A percentile compares a stretch with the other conserved stretches of the same genome.
phyloP scores from a whole-genome alignment of 2,888 invertebrate genomes.

The Hemaris fuciformis region DNA sequence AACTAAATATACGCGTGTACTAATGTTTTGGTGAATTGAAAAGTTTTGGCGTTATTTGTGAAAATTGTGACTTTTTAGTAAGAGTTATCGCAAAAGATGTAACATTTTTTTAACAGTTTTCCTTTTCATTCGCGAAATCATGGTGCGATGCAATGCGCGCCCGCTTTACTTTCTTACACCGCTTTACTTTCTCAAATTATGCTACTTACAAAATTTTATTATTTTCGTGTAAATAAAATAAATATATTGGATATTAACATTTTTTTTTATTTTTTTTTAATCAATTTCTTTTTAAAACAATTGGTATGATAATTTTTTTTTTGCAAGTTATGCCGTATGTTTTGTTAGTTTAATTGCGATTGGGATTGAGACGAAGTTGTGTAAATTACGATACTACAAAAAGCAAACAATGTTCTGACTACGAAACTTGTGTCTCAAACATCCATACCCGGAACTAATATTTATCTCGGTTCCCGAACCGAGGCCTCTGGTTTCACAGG shows the following conservation, averaged over 20 bases:
- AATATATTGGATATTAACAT: constrained; percentile 21
- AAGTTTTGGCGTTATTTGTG: no score
- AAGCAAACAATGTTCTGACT: no score
- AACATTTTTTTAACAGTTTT: not conserved
- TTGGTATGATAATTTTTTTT: not conserved
- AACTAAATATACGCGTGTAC: not conserved
- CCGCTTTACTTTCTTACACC: constrained; percentile 14
- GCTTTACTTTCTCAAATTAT: no score
- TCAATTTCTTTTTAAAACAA: not conserved
- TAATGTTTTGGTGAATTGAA: not conserved
- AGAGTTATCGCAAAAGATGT: not conserved
- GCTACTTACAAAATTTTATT: constrained; percentile 40
- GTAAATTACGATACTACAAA: no score
- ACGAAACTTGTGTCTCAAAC: no score
- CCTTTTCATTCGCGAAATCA: not conserved
- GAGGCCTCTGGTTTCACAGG: no score
- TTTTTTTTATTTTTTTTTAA: constrained; percentile 1
- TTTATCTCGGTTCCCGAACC: no score
- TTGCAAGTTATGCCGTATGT: no score
- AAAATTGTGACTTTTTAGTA: no score
- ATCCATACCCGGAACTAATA: no score
- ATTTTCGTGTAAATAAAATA: constrained; percentile 45
- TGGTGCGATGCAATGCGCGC: not conserved
- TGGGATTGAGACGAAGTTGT: no score
- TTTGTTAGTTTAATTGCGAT: no score